Evolutionary conservation across 2,797 vertebrate genomes (phyloP).

Genomic region (Scolopax rusticola): DNA sequence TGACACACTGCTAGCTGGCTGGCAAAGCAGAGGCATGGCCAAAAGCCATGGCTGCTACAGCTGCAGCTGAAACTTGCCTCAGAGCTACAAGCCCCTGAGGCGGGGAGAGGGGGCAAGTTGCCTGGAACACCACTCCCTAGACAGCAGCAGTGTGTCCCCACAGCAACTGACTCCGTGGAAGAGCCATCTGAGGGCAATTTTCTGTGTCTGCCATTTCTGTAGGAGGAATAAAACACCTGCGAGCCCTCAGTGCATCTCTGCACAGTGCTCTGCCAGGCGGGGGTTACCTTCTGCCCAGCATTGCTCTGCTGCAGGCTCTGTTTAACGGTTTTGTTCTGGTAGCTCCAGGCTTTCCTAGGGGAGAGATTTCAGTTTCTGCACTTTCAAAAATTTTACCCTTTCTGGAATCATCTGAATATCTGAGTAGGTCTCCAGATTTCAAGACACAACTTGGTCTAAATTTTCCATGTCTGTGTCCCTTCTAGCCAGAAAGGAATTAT

Average conservation of each 20-base stretch:
- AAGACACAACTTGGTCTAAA: neutral
- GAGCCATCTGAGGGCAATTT: neutral
- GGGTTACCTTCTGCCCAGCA: too few species aligned
- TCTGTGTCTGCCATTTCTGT: neutral
- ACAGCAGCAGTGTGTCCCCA: neutral
- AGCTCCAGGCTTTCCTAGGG: neutral
- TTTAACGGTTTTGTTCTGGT: neutral
- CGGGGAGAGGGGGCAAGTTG: accelerated
- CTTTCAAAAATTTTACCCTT: neutral
- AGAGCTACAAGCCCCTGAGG: accelerated
- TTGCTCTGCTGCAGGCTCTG: neutral
- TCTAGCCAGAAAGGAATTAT: neutral
- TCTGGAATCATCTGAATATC: neutral
- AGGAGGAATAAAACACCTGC: neutral
- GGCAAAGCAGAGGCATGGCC: accelerated
- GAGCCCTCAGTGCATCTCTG: neutral
- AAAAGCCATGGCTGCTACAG: neutral
- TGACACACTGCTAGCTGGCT: accelerated
- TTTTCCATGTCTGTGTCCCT: neutral
- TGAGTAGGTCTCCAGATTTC: neutral
- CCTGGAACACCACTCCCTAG: accelerated
- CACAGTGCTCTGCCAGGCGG: neutral
- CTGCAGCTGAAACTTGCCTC: accelerated
- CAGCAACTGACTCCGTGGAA: neutral
- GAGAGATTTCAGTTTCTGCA: neutral